Evolutionary conservation across 2,113 vertebrate genomes (phyloP), one percentile per base, ranked within the genome.

Genomic region (Accipiter virgatus): DNA sequence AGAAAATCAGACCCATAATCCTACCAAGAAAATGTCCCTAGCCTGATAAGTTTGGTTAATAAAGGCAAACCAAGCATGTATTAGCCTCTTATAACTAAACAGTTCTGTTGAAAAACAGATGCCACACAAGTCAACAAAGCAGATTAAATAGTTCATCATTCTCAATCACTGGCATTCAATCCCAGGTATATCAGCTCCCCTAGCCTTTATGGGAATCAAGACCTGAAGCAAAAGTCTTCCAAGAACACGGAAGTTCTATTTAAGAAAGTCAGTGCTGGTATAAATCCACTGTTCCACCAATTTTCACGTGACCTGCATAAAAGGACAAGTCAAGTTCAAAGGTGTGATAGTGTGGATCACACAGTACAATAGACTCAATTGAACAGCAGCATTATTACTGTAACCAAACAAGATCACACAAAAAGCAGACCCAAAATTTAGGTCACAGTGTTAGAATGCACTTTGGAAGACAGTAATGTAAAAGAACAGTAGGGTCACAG

Each of bases 401-500:
- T 68, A 95, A 72, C 31, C 83, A 95, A 88, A 92, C 16, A 83
- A 71, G 52, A 71, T 45, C 4, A 5, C 45, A 85, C 18, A 80
- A 79, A 86, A 87, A 96, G 34, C 47, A 71, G 81, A 87, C 8
- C 36, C 70, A 87, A 95, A 94, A 89, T 81, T 78, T 65, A 91
- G 73, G 86, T 84, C 80, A 88, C 16, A 18, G 31, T 34, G 43
- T 79, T 7, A 15, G 48, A 85, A 78, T 68, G 53, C 21, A 71
- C 88, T 90, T 70, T 88, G 55, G 72, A 94, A 94, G 40, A 67
- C 23, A 86, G 56, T 26, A 81, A 95, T 45, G 21, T 38, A 72
- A 62, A 95, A 81, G 86, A 86, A 56, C 36, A 56, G 45, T 63
- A 89, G 26, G 62, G 78, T 86, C 83, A 89, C 2, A 1, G 80